phyloP scores from a whole-genome alignment of 2,797 vertebrate genomes.

The Gallinago nigripennis region DNA sequence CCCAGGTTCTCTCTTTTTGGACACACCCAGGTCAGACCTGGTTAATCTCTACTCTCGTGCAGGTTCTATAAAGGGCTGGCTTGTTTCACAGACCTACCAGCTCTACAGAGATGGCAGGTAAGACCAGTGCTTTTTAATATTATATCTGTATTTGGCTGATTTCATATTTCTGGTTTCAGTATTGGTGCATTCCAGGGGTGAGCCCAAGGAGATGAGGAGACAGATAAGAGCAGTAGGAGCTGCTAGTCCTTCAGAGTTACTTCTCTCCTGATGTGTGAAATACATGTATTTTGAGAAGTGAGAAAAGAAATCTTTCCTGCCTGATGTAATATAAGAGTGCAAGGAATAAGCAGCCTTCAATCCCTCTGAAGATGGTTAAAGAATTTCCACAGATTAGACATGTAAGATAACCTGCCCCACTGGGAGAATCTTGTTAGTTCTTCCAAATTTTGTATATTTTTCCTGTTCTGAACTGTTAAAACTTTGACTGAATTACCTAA shows the following conservation, averaged over 20 bases:
- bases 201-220: not conserved
- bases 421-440: not conserved
- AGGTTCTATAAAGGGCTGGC: not conserved
- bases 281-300: not conserved
- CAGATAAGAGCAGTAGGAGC: not conserved
- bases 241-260: not conserved
- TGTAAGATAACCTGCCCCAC: not conserved
- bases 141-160: not conserved
- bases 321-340: not conserved
- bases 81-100: not conserved
- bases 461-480: not conserved
- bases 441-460: not conserved
- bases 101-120: conserved; percentile 46
- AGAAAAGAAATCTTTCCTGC: not conserved
- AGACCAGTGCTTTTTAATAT: not conserved
- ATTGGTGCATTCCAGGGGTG: not conserved
- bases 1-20: not conserved
- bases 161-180: not conserved
- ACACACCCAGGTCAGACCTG: not conserved
- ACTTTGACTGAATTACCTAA: not conserved
- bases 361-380: not conserved
- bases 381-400: not conserved
- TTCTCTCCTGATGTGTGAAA: not conserved
- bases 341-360: not conserved
- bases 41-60: not conserved